phyloP scores from a whole-genome alignment of 2,888 invertebrate genomes.

The Rhogogaster chlorosoma region DNA sequence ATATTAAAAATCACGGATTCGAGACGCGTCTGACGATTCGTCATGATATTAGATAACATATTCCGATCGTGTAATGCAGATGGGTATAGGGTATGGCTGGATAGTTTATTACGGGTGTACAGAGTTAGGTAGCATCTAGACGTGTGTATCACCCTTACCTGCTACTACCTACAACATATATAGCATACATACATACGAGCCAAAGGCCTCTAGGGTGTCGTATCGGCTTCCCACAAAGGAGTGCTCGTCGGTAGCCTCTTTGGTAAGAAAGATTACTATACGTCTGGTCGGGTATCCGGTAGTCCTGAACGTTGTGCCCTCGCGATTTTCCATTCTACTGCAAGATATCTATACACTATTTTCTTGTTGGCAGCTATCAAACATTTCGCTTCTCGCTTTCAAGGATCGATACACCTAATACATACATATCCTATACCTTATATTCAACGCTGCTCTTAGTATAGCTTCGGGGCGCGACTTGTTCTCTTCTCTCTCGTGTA shows the following conservation, averaged over 20 bases:
- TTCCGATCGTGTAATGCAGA: conserved; percentile 52
- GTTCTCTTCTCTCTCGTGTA: not conserved
- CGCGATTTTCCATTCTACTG: not conserved
- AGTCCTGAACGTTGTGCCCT: not conserved
- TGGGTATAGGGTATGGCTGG: not conserved
- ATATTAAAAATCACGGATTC: conserved; percentile 21
- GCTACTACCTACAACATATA: not conserved
- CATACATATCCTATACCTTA: not conserved
- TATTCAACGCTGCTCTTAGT: not conserved
- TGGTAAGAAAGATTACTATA: conserved; percentile 3
- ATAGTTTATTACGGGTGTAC: conserved; percentile 27
- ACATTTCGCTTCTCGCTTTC: not conserved
- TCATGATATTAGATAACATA: conserved; percentile 54
- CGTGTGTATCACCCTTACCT: conserved; percentile 29
- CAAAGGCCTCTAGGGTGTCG: conserved; percentile 38
- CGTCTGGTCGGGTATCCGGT: not conserved
- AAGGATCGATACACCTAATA: not conserved
- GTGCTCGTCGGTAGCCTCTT: not conserved
- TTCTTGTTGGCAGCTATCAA: conserved; percentile 15
- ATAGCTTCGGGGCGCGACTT: not conserved
- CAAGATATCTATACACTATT: not conserved
- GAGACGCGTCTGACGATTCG: conserved; percentile 50
- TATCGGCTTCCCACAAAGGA: conserved; percentile 46
- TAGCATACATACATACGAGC: not conserved
- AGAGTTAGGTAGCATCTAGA: conserved; percentile 1